Percentiles rank a stretch among this genome's conserved stretches.
These are phyloP conservation scores for Candoia aspera DNA, from an alignment of 2,113 vertebrate genomes.

Conservation along the genomic window DNA sequence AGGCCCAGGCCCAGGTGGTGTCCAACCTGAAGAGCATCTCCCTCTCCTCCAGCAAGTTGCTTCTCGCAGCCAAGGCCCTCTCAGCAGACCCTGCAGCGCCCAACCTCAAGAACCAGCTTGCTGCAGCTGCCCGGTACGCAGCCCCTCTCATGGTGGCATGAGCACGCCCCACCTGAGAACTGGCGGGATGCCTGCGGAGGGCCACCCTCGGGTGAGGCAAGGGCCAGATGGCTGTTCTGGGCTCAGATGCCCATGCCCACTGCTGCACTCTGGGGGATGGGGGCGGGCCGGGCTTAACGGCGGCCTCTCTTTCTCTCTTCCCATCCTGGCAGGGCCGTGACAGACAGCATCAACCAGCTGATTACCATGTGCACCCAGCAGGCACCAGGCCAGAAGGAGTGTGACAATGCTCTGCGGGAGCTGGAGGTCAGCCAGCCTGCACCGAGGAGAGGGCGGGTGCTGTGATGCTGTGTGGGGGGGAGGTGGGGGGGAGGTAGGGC, in stretches of 20 bases:
- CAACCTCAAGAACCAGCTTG: slow-evolving; percentile 96
- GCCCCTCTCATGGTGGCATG: background rate
- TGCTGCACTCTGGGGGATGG: too few species aligned
- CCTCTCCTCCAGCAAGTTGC: slow-evolving; percentile 96
- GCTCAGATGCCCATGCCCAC: too few species aligned
- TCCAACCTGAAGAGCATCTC: slow-evolving; percentile 98
- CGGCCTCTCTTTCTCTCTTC: fast-evolving
- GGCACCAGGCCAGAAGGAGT: slow-evolving; percentile 95
- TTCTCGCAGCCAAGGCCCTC: slow-evolving; percentile 92
- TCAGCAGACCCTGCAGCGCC: slow-evolving; percentile 91
- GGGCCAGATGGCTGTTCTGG: fast-evolving
- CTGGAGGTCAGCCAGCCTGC: slow-evolving; percentile 79
- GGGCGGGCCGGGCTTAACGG: background rate
- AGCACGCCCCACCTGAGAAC: background rate
- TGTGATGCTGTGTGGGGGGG: fast-evolving
- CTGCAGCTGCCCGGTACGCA: slow-evolving; percentile 87
- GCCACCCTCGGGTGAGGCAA: background rate
- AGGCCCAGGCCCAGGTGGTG: slow-evolving; percentile 91
- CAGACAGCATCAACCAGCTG: slow-evolving; percentile 97
- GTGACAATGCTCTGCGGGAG: slow-evolving; percentile 93
- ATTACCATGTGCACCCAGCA: slow-evolving; percentile 99
- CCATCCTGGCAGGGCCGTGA: slow-evolving; percentile 81
- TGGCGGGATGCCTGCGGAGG: too few species aligned
- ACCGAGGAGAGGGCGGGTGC: background rate
- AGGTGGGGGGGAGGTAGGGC: fast-evolving